phyloP scores from a whole-genome alignment of 1,140 invertebrate species.

The Araneus ventricosus region DNA sequence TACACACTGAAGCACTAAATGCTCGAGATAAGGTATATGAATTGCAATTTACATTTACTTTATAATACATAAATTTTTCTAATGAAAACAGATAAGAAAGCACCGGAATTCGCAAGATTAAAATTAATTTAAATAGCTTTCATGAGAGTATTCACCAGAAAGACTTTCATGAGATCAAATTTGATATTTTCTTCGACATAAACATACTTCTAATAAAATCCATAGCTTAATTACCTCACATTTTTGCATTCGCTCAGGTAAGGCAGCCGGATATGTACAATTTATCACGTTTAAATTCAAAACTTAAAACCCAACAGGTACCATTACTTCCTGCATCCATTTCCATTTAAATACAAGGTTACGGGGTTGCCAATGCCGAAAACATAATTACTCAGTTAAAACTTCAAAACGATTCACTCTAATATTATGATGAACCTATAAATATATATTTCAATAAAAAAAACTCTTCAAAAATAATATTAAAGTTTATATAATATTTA shows the following conservation, averaged over 20 bases:
- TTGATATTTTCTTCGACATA: neutral
- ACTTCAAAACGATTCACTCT: neutral
- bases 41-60: too few relatives aligned
- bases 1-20: too few relatives aligned
- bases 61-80: too few relatives aligned
- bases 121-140: neutral
- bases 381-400: neutral
- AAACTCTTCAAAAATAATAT: too few relatives aligned
- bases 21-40: too few relatives aligned
- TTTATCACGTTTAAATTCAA: constrained; percentile 25
- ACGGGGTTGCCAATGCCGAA: neutral
- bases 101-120: neutral
- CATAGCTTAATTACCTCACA: neutral
- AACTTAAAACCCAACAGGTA: constrained; percentile 32
- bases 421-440: too few relatives aligned
- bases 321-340: constrained; percentile 33
- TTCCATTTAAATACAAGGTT: constrained; percentile 37
- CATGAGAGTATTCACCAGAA: neutral
- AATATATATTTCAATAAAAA: too few relatives aligned
- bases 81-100: too few relatives aligned
- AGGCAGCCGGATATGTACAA: neutral
- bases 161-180: neutral
- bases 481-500: too few relatives aligned
- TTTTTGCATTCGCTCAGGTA: constrained; percentile 10
- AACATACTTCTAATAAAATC: neutral